Evolutionary conservation across 2,797 vertebrate genomes (phyloP).

Genomic region (Lophotriccus pileatus): DNA sequence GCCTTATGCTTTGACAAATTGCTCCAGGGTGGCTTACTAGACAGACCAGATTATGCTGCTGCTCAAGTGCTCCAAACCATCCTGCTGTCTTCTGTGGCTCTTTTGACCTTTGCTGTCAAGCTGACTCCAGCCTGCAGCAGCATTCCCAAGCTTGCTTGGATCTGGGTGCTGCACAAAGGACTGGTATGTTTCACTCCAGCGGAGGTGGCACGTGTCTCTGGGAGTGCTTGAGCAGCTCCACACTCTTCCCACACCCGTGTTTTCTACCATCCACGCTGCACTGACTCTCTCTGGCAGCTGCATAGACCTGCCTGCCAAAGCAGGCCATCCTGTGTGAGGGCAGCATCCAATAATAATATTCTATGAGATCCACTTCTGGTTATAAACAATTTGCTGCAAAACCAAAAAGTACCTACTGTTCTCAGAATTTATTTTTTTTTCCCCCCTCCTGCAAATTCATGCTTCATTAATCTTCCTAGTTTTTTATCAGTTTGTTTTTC

Average conservation of each 20-base stretch:
- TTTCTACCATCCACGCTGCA: accelerated
- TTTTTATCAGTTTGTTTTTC: conserved; percentile 31
- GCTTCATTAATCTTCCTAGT: neutral
- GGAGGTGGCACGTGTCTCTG: neutral
- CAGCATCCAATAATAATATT: neutral
- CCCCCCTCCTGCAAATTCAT: neutral
- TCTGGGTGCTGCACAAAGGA: neutral
- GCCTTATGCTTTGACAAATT: neutral
- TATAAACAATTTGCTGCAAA: neutral
- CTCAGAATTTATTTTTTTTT: neutral
- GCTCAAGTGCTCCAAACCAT: neutral
- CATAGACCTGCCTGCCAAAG: neutral
- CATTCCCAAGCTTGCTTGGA: neutral
- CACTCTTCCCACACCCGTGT: accelerated
- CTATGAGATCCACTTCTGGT: neutral
- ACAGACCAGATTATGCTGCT: neutral
- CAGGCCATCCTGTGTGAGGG: neutral
- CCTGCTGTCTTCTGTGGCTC: neutral
- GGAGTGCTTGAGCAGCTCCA: neutral
- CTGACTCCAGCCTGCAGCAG: neutral
- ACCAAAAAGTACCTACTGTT: neutral
- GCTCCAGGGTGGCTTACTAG: neutral
- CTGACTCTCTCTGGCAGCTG: neutral
- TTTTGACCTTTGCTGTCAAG: neutral
- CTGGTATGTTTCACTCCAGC: accelerated